Evolutionary conservation across 2,797 vertebrate genomes (phyloP).

Genomic region (Gymnodraco acuticeps): DNA sequence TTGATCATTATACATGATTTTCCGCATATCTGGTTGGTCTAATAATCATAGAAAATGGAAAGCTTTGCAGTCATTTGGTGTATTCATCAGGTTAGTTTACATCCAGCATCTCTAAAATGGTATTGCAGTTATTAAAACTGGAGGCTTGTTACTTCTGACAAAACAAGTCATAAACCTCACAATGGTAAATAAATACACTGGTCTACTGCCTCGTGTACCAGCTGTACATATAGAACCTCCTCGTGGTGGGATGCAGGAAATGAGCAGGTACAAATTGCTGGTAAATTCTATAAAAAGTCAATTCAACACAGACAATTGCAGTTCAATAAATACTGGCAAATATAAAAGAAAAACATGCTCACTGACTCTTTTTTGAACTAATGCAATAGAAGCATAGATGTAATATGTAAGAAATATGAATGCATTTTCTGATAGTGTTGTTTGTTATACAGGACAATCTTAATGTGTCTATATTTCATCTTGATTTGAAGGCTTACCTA

Average conservation of each 20-base stretch:
- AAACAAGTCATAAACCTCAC: conserved; percentile 11
- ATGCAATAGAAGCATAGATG: neutral
- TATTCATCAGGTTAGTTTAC: neutral
- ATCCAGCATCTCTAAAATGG: conserved; percentile 3
- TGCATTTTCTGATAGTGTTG: neutral
- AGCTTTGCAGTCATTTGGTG: neutral
- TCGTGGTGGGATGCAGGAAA: neutral
- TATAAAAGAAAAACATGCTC: neutral
- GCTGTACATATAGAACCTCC: conserved; percentile 2
- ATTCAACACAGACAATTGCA: neutral
- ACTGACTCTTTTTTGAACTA: neutral
- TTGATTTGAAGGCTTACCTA: conserved; percentile 5
- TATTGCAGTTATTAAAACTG: conserved; percentile 10
- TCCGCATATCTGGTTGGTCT: neutral
- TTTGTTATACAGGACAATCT: neutral
- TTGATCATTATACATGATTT: neutral
- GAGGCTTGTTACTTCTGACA: neutral
- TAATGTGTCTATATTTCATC: neutral
- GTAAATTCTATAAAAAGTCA: neutral
- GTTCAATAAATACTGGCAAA: neutral
- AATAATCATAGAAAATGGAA: neutral
- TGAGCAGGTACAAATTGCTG: conserved; percentile 11
- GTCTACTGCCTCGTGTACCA: conserved; percentile 6
- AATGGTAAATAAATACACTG: conserved; percentile 9
- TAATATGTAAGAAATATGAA: neutral